A percentile compares a stretch with the other conserved stretches of the same genome.
These are phyloP conservation scores for Myanophis thanlyinensis DNA, from an alignment of 2,113 vertebrate genomes.

Conservation along the genomic window DNA sequence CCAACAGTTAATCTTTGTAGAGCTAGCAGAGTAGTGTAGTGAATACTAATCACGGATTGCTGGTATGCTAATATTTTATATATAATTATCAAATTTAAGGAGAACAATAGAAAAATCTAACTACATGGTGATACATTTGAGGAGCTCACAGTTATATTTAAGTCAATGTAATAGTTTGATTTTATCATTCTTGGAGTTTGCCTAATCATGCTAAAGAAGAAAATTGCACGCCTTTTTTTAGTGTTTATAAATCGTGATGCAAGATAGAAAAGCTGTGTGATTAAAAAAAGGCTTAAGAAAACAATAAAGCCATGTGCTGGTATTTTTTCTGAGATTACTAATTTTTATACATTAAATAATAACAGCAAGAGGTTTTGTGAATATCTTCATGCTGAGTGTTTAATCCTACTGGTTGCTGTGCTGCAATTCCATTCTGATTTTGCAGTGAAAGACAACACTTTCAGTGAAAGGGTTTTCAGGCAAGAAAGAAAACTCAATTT, in stretches of 20 bases:
- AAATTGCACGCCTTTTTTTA: not conserved
- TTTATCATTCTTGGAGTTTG: not conserved
- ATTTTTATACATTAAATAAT: not conserved
- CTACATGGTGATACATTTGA: not conserved
- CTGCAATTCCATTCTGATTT: not conserved
- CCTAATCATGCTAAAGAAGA: not conserved
- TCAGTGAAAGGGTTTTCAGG: not conserved
- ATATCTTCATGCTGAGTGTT: not conserved
- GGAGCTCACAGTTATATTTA: not conserved
- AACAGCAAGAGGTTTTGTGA: not conserved
- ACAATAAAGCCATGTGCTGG: not conserved
- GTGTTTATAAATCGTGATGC: not conserved
- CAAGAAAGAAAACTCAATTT: slow-evolving; percentile 5
- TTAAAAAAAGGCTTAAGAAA: not conserved
- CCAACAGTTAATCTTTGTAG: not conserved
- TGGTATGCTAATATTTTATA: not conserved
- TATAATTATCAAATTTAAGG: not conserved
- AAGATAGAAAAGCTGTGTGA: not conserved
- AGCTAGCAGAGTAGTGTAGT: not conserved
- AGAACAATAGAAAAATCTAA: not conserved
- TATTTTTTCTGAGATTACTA: not conserved
- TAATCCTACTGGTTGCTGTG: not conserved
- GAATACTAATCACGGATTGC: not conserved
- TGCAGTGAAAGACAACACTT: not conserved
- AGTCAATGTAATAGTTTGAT: not conserved